Evolutionary conservation across 2,113 vertebrate species (phyloP), one percentile per base, ranked within the genome.

Genomic region (Ptilorrhoa leucosticta): DNA sequence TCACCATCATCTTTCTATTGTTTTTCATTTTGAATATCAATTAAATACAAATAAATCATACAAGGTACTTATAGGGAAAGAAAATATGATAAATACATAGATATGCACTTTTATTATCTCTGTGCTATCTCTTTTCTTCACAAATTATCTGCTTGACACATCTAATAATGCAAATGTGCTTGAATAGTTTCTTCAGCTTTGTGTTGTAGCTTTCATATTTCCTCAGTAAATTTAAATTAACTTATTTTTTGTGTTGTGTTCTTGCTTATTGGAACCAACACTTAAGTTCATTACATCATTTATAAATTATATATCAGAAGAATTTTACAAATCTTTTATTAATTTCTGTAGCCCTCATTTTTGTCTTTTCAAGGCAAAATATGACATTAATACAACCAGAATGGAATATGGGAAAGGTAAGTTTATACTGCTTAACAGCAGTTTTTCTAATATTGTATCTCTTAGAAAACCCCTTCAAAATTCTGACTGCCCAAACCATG

Each of bases 31-130:
- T 35, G 13, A 51, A 33, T 15, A 11, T 77, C 54, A 60, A 42
- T 17, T 83, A 82, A 75, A 33, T 39, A 54, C 8, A 39, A 78
- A 58, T n/a, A 81, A 78, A 82, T 4, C 9, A 33, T 42, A n/a
- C 0, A 1, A 65, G 5, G 2, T 7, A 26, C 19, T 64, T 60
- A 33, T 6, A 30, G 26, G 21, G 17, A 39, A n/a, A 63, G 24
- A 54, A 48, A 73, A 47, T 6, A 13, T 7, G 3, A 72, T 45
- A 2, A 86, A 51, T 83, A 68, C 58, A 15, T 58, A 76, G 42
- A 18, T 71, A 71, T 11, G 7, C 3, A 60, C 6, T 76, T 82
- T 78, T 70, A 23, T 72, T 76, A 37, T 73, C 7, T 58, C 50
- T 81, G 8, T 60, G 17, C 42, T 78, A 31, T 66, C 28, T 51